These are phyloP conservation scores for Pegea sp. DNA, from an alignment of 23 tunicate genomes.

Conservation along the genomic window DNA sequence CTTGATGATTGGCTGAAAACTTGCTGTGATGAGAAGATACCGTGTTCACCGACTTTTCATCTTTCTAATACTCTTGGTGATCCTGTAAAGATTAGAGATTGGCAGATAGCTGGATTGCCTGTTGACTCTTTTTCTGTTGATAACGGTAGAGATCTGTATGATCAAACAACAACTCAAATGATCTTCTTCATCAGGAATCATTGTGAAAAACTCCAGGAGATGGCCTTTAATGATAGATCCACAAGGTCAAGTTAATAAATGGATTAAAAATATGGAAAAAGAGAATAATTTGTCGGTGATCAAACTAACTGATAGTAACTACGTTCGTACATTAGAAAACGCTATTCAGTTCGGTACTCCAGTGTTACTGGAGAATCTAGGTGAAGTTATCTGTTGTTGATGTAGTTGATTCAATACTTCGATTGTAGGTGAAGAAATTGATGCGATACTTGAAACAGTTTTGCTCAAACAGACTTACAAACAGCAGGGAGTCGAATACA, in stretches of 20 bases:
- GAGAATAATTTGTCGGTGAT: slow-evolving; percentile 68
- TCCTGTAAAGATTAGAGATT: slow-evolving; percentile 89
- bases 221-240: slow-evolving; percentile 99
- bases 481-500: slow-evolving; percentile 89
- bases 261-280: slow-evolving; percentile 95
- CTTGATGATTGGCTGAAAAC: slow-evolving; percentile 60
- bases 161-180: not conserved
- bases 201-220: slow-evolving; percentile 62
- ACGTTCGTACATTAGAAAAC: slow-evolving; percentile 76
- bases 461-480: slow-evolving; percentile 82
- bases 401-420: not conserved
- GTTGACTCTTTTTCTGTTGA: slow-evolving; percentile 86
- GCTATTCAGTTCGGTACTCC: slow-evolving; percentile 85
- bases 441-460: slow-evolving; percentile 67
- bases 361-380: slow-evolving; percentile 79
- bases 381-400: slow-evolving; percentile 6
- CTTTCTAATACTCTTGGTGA: slow-evolving; percentile 75
- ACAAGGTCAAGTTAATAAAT: slow-evolving; percentile 91
- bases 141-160: slow-evolving; percentile 20
- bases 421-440: slow-evolving; percentile 69
- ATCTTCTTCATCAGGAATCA: slow-evolving; percentile 34
- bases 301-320: slow-evolving; percentile 65
- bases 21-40: slow-evolving; percentile 32
- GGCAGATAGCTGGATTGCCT: slow-evolving; percentile 91
- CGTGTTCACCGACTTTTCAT: slow-evolving; percentile 47